These are phyloP conservation scores for Conistra vaccinii DNA, from an alignment of 2,888 invertebrate genomes.

Conservation along the genomic window DNA sequence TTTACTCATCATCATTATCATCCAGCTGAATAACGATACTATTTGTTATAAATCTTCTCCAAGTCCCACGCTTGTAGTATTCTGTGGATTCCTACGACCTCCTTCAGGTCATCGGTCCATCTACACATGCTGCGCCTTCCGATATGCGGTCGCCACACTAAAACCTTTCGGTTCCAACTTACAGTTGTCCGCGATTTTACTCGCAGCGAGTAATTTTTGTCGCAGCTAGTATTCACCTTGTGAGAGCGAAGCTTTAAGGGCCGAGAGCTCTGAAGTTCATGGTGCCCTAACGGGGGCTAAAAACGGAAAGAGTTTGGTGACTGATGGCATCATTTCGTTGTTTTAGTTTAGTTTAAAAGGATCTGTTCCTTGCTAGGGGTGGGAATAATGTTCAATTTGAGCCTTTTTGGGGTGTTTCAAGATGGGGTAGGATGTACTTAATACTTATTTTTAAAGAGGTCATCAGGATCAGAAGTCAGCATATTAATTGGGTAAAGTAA, in stretches of 20 bases:
- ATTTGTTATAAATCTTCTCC: neutral
- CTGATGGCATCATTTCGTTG: slow-evolving; percentile 65
- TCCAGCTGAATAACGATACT: neutral
- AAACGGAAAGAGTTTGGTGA: slow-evolving; percentile 67
- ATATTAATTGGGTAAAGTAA: neutral
- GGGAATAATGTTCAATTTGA: slow-evolving; percentile 33
- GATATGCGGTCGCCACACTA: neutral
- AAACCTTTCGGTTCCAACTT: neutral
- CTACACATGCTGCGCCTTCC: neutral
- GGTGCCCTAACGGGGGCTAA: slow-evolving; percentile 68
- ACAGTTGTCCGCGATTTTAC: neutral
- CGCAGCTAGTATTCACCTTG: neutral
- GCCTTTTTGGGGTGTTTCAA: slow-evolving; percentile 17
- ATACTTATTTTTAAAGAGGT: neutral
- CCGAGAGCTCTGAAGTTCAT: slow-evolving; percentile 68
- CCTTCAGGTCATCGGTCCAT: neutral
- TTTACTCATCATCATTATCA: neutral
- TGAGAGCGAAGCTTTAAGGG: slow-evolving; percentile 38
- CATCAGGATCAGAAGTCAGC: neutral
- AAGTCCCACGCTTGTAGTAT: neutral
- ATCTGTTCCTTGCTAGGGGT: slow-evolving; percentile 17
- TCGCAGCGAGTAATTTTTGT: neutral
- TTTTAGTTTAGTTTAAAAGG: slow-evolving; percentile 62
- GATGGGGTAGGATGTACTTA: neutral
- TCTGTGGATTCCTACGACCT: neutral